Percentiles rank a stretch among this genome's conserved stretches.
phyloP scores from a whole-genome alignment of 2,888 invertebrate species.

The Aphidius colemani region DNA sequence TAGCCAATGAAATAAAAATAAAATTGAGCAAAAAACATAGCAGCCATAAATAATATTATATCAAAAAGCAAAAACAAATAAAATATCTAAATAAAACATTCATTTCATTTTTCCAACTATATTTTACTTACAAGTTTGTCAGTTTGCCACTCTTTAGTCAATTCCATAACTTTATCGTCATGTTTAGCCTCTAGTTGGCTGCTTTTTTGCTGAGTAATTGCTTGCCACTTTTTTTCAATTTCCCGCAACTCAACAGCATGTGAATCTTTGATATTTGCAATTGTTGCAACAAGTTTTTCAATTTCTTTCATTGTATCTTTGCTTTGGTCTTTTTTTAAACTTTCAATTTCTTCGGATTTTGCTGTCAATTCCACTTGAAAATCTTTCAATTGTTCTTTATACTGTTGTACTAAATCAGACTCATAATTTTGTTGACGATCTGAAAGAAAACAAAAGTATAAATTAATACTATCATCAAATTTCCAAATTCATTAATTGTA shows the following conservation, averaged over 20 bases:
- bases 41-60: conserved; percentile 6
- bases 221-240: conserved; percentile 54
- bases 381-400: conserved; percentile 54
- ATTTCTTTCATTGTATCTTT: conserved; percentile 27
- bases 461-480: too few species aligned
- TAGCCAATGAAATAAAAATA: conserved; percentile 32
- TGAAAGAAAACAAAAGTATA: too few species aligned
- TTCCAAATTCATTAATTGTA: too few species aligned
- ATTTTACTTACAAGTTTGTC: conserved; percentile 53
- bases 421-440: conserved; percentile 53
- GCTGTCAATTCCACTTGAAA: conserved; percentile 53
- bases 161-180: conserved; percentile 49
- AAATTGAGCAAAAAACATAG: conserved; percentile 22
- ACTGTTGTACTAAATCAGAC: conserved; percentile 52
- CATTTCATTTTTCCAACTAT: not conserved
- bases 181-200: conserved; percentile 48
- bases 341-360: conserved; percentile 55
- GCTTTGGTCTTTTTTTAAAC: conserved; percentile 45
- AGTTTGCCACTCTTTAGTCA: conserved; percentile 57
- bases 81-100: not conserved
- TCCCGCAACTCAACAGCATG: conserved; percentile 51
- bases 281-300: conserved; percentile 40
- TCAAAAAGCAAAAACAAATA: not conserved
- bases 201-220: conserved; percentile 45
- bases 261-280: conserved; percentile 44